phyloP scores from a whole-genome alignment of 2,113 vertebrate species.

The Dipodomys spectabilis region DNA sequence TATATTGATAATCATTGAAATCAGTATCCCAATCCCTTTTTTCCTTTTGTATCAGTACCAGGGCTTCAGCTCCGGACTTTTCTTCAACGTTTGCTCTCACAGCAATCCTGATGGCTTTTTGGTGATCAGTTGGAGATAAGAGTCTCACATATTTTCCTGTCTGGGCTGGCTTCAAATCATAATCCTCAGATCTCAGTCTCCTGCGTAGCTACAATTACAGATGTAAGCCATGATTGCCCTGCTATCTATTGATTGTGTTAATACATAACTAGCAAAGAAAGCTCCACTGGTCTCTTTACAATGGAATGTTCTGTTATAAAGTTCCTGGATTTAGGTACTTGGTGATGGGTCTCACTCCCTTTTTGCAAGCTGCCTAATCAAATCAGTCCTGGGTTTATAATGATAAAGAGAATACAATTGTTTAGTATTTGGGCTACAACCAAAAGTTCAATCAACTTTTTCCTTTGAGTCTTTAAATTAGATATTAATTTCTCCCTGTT shows the following conservation, averaged over 20 bases:
- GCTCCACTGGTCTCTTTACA: background rate
- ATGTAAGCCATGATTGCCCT: no score
- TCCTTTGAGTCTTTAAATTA: background rate
- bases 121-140: no score
- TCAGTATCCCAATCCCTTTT: slow-evolving; percentile 13
- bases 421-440: background rate
- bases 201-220: no score
- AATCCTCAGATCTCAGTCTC: no score
- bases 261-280: background rate
- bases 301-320: slow-evolving; percentile 10
- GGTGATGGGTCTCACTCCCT: background rate
- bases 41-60: no score
- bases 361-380: slow-evolving; percentile 21
- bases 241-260: background rate
- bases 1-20: background rate
- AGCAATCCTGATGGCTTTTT: no score
- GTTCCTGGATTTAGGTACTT: background rate
- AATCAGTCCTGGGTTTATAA: background rate
- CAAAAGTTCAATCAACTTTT: background rate
- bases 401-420: background rate
- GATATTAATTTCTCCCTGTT: background rate
- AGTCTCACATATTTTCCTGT: no score
- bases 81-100: no score
- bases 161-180: no score
- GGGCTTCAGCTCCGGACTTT: no score